Evolutionary conservation across 2,888 invertebrate species (phyloP).

Genomic region (Meiosimyza platycephala): DNA sequence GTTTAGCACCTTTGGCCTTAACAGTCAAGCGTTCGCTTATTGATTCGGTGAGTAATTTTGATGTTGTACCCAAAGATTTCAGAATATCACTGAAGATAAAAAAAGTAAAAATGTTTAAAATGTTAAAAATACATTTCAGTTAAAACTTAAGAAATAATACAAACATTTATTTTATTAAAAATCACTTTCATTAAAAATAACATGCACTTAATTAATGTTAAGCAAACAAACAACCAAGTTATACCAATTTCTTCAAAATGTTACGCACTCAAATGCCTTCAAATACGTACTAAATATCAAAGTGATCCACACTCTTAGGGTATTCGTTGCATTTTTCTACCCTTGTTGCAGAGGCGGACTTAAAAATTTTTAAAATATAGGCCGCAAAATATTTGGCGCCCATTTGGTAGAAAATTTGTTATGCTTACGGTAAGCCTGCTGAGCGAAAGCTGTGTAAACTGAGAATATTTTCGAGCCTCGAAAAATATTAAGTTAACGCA

Average conservation of each 20-base stretch:
- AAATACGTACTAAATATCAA: background rate
- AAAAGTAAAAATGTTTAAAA: constrained; percentile 32
- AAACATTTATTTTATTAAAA: too few species aligned
- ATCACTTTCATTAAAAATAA: background rate
- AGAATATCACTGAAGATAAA: constrained; percentile 58
- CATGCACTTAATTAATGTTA: background rate
- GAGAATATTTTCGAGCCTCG: too few species aligned
- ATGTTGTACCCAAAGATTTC: constrained; percentile 64
- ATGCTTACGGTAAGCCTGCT: too few species aligned
- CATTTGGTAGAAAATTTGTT: background rate
- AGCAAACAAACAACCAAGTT: background rate
- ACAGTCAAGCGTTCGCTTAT: constrained; percentile 64
- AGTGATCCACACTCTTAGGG: background rate
- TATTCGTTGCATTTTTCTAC: background rate
- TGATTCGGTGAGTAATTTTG: constrained; percentile 64
- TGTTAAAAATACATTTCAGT: background rate
- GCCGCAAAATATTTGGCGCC: background rate
- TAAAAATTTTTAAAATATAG: background rate
- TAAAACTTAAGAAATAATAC: too few species aligned
- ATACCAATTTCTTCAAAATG: background rate
- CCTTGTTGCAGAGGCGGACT: background rate
- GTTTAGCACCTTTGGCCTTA: constrained; percentile 63
- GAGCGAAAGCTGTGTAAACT: too few species aligned
- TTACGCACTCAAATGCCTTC: constrained; percentile 3
- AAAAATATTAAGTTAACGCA: too few species aligned